Evolutionary conservation across 2,888 invertebrate species (phyloP).

Genomic region (Phengaris alcon): DNA sequence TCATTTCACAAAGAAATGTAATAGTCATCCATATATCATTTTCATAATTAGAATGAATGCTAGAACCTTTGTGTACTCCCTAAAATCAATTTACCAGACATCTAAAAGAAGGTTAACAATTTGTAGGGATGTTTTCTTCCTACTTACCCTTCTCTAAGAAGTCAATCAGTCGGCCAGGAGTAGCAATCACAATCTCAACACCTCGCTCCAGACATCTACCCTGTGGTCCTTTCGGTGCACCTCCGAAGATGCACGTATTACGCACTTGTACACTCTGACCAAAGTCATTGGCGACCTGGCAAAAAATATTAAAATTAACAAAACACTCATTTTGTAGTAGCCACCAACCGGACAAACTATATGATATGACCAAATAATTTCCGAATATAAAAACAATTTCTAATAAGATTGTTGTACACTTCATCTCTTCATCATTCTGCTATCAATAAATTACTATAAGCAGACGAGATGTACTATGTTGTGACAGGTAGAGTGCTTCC

Average conservation of each 20-base stretch:
- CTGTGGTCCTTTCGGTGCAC: slow-evolving; percentile 98
- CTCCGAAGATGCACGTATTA: slow-evolving; percentile 97
- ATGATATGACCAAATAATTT: slow-evolving; percentile 7
- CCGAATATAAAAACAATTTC: neutral
- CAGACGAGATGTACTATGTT: no score
- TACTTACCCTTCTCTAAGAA: slow-evolving; percentile 87
- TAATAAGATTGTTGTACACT: no score
- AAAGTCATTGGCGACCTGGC: slow-evolving; percentile 93
- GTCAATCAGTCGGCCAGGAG: slow-evolving; percentile 96
- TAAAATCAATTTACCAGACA: no score
- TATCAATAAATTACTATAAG: no score
- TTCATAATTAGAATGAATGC: no score
- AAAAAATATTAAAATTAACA: slow-evolving; percentile 32
- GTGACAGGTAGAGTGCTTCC: no score
- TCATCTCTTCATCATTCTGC: no score
- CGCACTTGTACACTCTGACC: slow-evolving; percentile 92
- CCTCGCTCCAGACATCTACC: slow-evolving; percentile 90
- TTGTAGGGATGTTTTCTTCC: neutral
- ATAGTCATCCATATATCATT: no score
- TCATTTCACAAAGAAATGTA: no score
- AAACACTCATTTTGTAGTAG: neutral
- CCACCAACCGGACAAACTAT: neutral
- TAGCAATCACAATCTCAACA: slow-evolving; percentile 96
- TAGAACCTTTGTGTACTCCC: no score
- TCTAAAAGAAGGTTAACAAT: neutral